Base-by-base conservation (phyloP, 2,113 vertebrate genomes). In the Propithecus coquereli region DNA sequence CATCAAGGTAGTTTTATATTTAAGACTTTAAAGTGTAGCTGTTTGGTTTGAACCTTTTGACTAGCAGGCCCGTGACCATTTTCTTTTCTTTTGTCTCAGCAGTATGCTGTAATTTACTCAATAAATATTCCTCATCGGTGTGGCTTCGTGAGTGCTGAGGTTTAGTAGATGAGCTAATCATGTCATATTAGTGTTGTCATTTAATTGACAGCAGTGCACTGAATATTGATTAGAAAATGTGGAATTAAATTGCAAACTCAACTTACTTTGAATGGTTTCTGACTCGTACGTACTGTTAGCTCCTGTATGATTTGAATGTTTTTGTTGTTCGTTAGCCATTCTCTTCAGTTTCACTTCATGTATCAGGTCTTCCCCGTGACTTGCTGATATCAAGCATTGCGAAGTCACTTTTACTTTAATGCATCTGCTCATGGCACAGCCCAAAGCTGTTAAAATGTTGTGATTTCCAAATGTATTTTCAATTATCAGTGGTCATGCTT, bases 161-260 rank as follows among this genome's bases (percentile, higher is more conserved):
- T 89, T 63, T 83, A 81, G 91, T 93, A 95, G 90, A 87, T 93
- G 96, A 97, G 84, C 81, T 94, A 94, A 97, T 98, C 61, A 71
- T 94, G 86, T 97, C 91, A 84, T 74, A 87, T 95, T 80, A 96
- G 96, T 80, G 91, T 83, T 97, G 83, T 97, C 96, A 93, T 90
- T 91, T 90, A 95, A 88, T 0, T 79, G 59, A 20, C 93, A 97
- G 83, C 79, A 59, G 81, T 96, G 63, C 85, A 71, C 70, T 70
- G 50, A 77, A 74, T 97, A 95, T 97, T 95, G 95, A 96, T 97
- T 97, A 81, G 84, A 92, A 97, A 97, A 95, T 94, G 94, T 79
- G 92, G 87, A 94, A 97, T 97, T 98, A 97, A 97, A 96, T 97
- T 97, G 95, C 87, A 97, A 95, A 68, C 93, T 97, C 94, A 96